phyloP scores from a whole-genome alignment of 2,888 invertebrate species.

The Muschampia staudingeri region DNA sequence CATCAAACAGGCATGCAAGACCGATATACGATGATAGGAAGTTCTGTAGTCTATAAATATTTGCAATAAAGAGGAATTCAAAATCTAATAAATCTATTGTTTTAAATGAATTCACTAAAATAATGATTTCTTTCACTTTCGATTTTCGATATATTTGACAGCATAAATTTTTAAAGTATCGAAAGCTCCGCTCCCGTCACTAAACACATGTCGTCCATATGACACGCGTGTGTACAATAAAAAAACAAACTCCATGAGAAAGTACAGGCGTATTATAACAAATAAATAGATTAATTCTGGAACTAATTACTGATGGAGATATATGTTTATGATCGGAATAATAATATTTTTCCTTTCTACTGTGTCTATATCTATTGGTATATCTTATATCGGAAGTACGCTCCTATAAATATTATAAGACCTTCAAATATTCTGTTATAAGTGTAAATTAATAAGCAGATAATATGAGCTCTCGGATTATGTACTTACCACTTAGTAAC shows the following conservation, averaged over 20 bases:
- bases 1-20: no score
- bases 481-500: no score
- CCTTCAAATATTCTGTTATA: no score
- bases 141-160: neutral
- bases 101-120: no score
- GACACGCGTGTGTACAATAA: slow-evolving; percentile 73
- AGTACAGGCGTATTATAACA: slow-evolving; percentile 66
- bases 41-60: no score
- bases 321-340: slow-evolving; percentile 12
- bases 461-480: no score
- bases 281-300: slow-evolving; percentile 43
- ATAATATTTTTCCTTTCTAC: slow-evolving; percentile 5
- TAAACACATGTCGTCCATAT: slow-evolving; percentile 74
- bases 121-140: neutral
- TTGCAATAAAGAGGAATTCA: no score
- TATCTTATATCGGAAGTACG: no score
- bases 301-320: slow-evolving; percentile 38
- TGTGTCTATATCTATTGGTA: no score
- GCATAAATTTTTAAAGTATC: slow-evolving; percentile 27
- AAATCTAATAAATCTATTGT: neutral
- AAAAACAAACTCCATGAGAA: slow-evolving; percentile 78
- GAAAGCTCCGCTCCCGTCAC: slow-evolving; percentile 70
- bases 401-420: no score
- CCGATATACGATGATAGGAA: no score
- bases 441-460: no score